Evolutionary conservation across 1,140 invertebrate species (phyloP), one percentile per base, ranked within the genome.

Genomic region (Aphidius ervi): DNA sequence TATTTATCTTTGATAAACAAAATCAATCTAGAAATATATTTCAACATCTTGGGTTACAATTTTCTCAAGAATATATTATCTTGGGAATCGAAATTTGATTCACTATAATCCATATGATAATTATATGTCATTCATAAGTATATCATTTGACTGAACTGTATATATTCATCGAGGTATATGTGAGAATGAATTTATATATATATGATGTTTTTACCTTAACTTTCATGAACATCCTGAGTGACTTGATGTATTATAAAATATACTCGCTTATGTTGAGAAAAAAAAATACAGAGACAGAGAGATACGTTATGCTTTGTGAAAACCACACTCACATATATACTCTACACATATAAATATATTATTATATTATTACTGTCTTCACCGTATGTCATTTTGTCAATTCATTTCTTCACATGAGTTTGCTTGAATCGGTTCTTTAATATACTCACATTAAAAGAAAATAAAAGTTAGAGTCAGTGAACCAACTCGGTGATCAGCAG

Each of bases 161-260:
- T 40, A 60, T 31, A 55, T 48, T 49, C 16, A 16, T 16, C 16
- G 16, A 16, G 16, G 16, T 9, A 59, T 31, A 31, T 31, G 23
- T 31, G 23, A 55, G 67, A 65, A 65, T 68, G 67, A 58, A 61
- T 41, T 68, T 66, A 67, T 58, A 70, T 67, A 65, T 70, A 70
- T 67, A 65, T 70, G 69, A 73, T 68, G 66, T 77, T 74, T 31
- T 31, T 31, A 31, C 23, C 23, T 31, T 31, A 31, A 31, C 23
- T 31, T 31, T 31, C 23, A 1, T 31, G 23, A 41, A 62, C 70
- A 73, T 77, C 75, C 72, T 73, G 45, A 56, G 59, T 65, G 55
- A 67, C 60, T 65, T 64, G 56, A 58, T 9, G 10, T 57, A 49
- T 52, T 58, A 58, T 67, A 62, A 66, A 66, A 60, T 62, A 52